Evolutionary conservation across 2,888 invertebrate species (phyloP), one percentile per base, ranked within the genome.

Genomic region (Microplitis manilae): DNA sequence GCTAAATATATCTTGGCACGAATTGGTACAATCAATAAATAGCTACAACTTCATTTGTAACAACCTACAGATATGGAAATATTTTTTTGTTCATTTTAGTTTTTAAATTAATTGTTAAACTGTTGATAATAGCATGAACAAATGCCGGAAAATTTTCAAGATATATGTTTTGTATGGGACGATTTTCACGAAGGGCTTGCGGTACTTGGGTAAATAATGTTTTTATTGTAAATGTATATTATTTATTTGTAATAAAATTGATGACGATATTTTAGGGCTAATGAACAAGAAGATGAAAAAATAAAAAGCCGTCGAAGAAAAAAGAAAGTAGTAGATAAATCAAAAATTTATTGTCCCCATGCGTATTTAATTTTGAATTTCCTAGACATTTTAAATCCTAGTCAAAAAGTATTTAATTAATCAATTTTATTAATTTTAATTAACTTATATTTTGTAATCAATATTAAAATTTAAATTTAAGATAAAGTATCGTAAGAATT

Each of bases 401-500:
- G 80, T 67, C 86, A 88, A 79, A 86, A 88, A 86, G 89, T 89
- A 76, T 76, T 30, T 1, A 17, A 41, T 70, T 40, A 68, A 41
- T 13, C 41, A 15, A 62, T 39, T n/a, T 17, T 6, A 38, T 60
- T 39, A 68, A 59, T 7, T 59, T 15, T 38, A 20, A 50, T 5
- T n/a, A 1, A 50, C 20, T 67, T 73, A 5, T 17, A 50, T 65
- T 7, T 39, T 50, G 15, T 68, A 30, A 15, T 30, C 59, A 40
- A 50, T 39, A 5, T 38, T 17, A 39, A 60, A 62, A 39, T 8
- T 17, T 69, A 60, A 62, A 68, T 84, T 81, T 9, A 84, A 94
- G 93, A 90, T 93, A 71, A 90, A 90, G 81, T 94, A 92, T 88
- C 91, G 92, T 75, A 91, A 92, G 81, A 90, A 91, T 77, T 93